Base-by-base conservation (phyloP, 1,140 invertebrate species). In the Onthophagus taurus region DNA sequence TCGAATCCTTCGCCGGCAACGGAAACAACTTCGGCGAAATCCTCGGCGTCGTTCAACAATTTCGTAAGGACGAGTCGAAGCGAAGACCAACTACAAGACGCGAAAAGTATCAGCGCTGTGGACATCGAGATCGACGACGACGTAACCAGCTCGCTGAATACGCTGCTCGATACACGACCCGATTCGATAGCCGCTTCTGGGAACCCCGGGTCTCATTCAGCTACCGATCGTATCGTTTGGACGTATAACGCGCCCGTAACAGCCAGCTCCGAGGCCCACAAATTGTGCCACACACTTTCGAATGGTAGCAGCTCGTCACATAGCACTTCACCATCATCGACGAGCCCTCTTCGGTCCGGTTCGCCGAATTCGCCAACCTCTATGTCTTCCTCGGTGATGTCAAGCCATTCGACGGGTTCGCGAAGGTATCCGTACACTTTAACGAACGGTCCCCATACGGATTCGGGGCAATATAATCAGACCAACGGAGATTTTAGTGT, bases 91-190 rank as follows among this genome's bases (percentile, higher is more conserved):
- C 65, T 91, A 44, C 77, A 80, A 68, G 83, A 81, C 70, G 80
- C 80, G 63, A 79, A 74, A 26, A 79, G 76, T 47, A 75, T 83
- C 65, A 83, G 82, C 56, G 80, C 85, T 24, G 85, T 87, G 44
- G 85, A 88, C 52, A 88, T 91, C 53, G 89, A 93, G 52, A 83
- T 89, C 49, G 89, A 93, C 66, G 90, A 94, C 63, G 88, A 93
- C 66, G 80, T 92, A 47, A 90, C 89, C 54, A 90, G 89, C 51
- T 92, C 88, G 34, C 68, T 93, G 39, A 92, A 93, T 64, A 91
- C 89, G 20, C 71, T 95, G 37, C 67, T 92, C 47, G 86, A 90
- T 68, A 89, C 85, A 31, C 73, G 82, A 52, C 77, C 80, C 12
- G 83, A 85, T 21, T 48, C 50, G 2, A n/a, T n/a, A n/a, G n/a